Evolutionary conservation across 1,140 invertebrate species (phyloP), one percentile per base, ranked within the genome.

Genomic region (Pollicipes pollicipes): DNA sequence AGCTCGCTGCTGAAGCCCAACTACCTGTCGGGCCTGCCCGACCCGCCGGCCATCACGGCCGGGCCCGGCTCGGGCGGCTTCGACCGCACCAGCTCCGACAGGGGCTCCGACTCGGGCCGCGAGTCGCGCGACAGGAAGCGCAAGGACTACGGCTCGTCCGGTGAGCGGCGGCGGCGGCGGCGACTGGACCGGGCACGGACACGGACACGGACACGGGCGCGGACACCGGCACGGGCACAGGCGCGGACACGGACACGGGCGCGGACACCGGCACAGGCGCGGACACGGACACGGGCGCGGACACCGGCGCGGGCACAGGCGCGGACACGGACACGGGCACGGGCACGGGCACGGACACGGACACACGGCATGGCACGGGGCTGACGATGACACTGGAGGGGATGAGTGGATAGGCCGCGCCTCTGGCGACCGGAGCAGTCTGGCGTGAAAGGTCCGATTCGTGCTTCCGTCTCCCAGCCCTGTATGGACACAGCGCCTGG

Each of bases 221-320:
- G 84, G 89, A 76, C 86, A 86, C 76, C 83, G 84, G 76, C 88
- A 88, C 79, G 90, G 91, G 69, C 84, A 95, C 76, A 97, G 95
- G 94, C 89, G 87, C 78, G 91, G 91, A 74, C 89, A 88, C 76
- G 91, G 6, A 35, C n/a, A n/a, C n/a, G n/a, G n/a, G n/a, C n/a
- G n/a, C n/a, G n/a, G n/a, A n/a, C n/a, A n/a, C n/a, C n/a, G n/a
- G n/a, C n/a, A n/a, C n/a, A n/a, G n/a, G n/a, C n/a, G n/a, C n/a
- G n/a, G n/a, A n/a, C n/a, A n/a, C n/a, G n/a, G n/a, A n/a, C n/a
- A n/a, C n/a, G n/a, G n/a, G n/a, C n/a, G n/a, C n/a, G n/a, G n/a
- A n/a, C n/a, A n/a, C n/a, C n/a, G n/a, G n/a, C n/a, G n/a, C n/a
- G n/a, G n/a, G n/a, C n/a, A n/a, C n/a, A n/a, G n/a, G n/a, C n/a